These are phyloP conservation scores for Theonella swinhoei DNA, from an alignment of 37 sponge, comb jelly and placozoan species.

Conservation along the genomic window DNA sequence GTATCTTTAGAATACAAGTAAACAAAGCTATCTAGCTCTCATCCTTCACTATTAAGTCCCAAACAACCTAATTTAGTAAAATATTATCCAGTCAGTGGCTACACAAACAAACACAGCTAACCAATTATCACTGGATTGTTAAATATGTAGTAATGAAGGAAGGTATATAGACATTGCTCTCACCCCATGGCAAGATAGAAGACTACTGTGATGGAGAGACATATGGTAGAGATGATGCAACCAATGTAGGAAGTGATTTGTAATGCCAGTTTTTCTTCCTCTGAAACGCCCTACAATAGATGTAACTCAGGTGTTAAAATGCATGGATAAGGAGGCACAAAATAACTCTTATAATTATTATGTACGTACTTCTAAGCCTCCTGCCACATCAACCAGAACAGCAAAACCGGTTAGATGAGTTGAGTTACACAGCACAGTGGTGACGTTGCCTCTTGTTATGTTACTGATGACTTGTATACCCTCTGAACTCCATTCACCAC, in stretches of 20 bases:
- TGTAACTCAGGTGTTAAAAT: not conserved
- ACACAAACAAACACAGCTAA: no score
- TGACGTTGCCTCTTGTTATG: not conserved
- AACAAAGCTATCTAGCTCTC: no score
- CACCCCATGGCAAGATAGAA: conserved; percentile 11
- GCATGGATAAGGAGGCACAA: no score
- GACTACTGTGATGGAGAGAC: not conserved
- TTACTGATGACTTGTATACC: conserved; percentile 27
- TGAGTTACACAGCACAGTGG: conserved; percentile 14
- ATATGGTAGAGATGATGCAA: not conserved
- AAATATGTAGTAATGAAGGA: no score
- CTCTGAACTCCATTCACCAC: conserved; percentile 59
- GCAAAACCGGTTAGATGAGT: conserved; percentile 75
- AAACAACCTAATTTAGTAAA: no score
- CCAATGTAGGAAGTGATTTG: conserved; percentile 11
- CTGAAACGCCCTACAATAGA: not conserved
- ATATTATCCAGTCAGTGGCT: no score
- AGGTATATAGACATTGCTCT: no score
- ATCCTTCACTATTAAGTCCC: no score
- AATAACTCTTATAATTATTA: no score
- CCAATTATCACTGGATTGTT: no score
- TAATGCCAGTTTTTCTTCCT: not conserved
- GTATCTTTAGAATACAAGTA: no score
- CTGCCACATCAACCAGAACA: conserved; percentile 69
- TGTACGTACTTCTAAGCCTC: conserved; percentile 12